Conservation (phyloP, 2,888 invertebrate genomes). For the Synanthedon andrenaeformis region DNA sequence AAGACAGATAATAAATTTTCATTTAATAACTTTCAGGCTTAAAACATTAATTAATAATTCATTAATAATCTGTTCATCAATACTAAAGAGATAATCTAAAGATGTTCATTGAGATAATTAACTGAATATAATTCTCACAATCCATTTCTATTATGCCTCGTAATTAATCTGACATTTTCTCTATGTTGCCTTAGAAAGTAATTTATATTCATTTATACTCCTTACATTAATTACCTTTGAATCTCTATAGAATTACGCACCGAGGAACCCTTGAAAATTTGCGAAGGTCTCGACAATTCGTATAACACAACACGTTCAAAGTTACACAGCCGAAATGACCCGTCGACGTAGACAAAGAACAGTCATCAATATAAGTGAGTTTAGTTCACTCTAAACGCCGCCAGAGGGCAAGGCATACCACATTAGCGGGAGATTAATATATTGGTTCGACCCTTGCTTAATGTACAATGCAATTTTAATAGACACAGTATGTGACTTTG, state of each 20-base stretch:
- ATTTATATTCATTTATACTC: slow-evolving; percentile 19
- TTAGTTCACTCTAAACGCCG: slow-evolving; percentile 20
- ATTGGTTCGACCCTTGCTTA: slow-evolving; percentile 23
- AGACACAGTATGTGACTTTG: neutral
- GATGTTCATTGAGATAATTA: no score
- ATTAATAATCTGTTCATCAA: no score
- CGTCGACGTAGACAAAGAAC: slow-evolving; percentile 52
- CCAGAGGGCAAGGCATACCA: slow-evolving; percentile 41
- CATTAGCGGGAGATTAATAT: slow-evolving; percentile 63
- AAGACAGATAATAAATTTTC: no score
- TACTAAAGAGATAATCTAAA: no score
- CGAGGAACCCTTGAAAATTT: slow-evolving; percentile 18
- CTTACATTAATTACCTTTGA: slow-evolving; percentile 29
- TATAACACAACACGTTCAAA: slow-evolving; percentile 30
- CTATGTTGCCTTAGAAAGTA: slow-evolving; percentile 11
- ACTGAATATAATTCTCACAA: no score
- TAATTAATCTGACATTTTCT: neutral
- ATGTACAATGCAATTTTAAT: neutral
- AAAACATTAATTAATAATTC: no score
- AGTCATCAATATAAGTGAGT: slow-evolving; percentile 49
- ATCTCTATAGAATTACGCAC: slow-evolving; percentile 35
- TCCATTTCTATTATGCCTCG: no score
- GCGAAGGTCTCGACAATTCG: slow-evolving; percentile 22
- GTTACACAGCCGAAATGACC: slow-evolving; percentile 41
- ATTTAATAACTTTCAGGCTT: no score